Percentiles rank a stretch among this genome's conserved stretches.
These are phyloP conservation scores for Glomeris maerens DNA, from an alignment of 1,140 invertebrate genomes.

Conservation along the genomic window DNA sequence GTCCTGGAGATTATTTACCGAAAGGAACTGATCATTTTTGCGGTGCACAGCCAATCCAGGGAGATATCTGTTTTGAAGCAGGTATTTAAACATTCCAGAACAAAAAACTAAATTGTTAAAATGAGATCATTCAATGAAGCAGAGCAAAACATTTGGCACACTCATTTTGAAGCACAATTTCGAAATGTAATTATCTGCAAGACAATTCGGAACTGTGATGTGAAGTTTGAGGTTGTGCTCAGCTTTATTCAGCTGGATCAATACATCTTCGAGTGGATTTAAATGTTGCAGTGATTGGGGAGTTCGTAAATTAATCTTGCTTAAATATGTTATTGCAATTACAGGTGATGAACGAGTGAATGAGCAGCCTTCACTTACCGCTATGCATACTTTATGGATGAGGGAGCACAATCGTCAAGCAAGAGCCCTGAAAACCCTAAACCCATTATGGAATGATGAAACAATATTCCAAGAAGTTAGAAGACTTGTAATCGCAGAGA, in stretches of 20 bases:
- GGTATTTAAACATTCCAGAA: too few species aligned
- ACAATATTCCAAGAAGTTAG: conserved; percentile 39
- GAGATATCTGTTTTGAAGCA: too few species aligned
- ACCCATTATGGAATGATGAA: conserved; percentile 39
- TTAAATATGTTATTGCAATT: not conserved
- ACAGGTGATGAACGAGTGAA: conserved; percentile 25
- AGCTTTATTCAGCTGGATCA: conserved; percentile 17
- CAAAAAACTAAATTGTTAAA: too few species aligned
- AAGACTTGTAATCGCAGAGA: conserved; percentile 34
- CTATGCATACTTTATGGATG: conserved; percentile 26
- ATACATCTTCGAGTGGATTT: conserved; percentile 20
- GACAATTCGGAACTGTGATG: conserved; percentile 12
- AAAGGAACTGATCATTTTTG: not conserved
- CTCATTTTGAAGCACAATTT: not conserved
- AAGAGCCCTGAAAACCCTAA: conserved; percentile 28
- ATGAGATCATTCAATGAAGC: too few species aligned
- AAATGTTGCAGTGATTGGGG: not conserved
- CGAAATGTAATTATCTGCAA: not conserved
- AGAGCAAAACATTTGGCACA: too few species aligned
- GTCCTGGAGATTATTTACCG: not conserved
- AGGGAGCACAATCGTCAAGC: conserved; percentile 39
- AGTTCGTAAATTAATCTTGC: not conserved
- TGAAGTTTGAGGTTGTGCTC: conserved; percentile 16
- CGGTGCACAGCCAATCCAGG: too few species aligned
- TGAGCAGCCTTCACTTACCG: conserved; percentile 25